Conservation (phyloP, 2,888 invertebrate genomes). For the Perizoma flavofasciatum region DNA sequence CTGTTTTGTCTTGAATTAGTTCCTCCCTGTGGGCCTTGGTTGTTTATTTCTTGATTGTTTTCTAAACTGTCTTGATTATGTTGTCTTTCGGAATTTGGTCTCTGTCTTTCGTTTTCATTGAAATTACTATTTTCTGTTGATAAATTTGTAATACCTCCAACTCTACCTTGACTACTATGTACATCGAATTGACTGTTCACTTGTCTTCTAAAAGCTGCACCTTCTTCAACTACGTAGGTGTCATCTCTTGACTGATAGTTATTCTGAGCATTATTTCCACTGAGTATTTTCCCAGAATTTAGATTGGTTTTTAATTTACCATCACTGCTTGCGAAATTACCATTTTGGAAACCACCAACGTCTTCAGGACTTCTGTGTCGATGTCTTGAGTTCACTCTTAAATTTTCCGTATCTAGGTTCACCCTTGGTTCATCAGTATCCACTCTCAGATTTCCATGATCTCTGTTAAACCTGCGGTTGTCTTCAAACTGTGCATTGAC, state of each 20-base stretch:
- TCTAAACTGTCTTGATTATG: background rate
- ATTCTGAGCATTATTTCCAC: slow-evolving; percentile 1
- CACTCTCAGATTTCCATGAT: background rate
- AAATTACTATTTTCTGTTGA: background rate
- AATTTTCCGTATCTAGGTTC: background rate
- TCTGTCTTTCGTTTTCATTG: slow-evolving; percentile 3
- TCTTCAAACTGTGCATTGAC: slow-evolving; percentile 30
- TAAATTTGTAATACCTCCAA: background rate
- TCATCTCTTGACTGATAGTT: slow-evolving; percentile 12
- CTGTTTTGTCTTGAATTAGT: background rate
- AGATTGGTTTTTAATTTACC: slow-evolving; percentile 25
- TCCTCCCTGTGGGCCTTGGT: background rate
- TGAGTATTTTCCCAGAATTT: slow-evolving; percentile 5
- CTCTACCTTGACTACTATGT: slow-evolving; percentile 19
- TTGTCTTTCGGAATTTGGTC: slow-evolving; percentile 1
- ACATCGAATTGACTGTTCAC: slow-evolving; percentile 10
- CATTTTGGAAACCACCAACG: slow-evolving; percentile 24
- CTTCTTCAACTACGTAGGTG: slow-evolving; percentile 20
- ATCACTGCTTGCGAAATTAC: slow-evolving; percentile 16
- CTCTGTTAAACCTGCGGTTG: background rate
- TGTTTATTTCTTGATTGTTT: background rate
- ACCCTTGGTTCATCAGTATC: slow-evolving; percentile 1
- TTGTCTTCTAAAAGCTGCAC: slow-evolving; percentile 21
- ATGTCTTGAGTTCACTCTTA: background rate
- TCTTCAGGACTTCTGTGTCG: background rate